Evolutionary conservation across 2,113 vertebrate genomes (phyloP).

Genomic region (Lampris incognitus): DNA sequence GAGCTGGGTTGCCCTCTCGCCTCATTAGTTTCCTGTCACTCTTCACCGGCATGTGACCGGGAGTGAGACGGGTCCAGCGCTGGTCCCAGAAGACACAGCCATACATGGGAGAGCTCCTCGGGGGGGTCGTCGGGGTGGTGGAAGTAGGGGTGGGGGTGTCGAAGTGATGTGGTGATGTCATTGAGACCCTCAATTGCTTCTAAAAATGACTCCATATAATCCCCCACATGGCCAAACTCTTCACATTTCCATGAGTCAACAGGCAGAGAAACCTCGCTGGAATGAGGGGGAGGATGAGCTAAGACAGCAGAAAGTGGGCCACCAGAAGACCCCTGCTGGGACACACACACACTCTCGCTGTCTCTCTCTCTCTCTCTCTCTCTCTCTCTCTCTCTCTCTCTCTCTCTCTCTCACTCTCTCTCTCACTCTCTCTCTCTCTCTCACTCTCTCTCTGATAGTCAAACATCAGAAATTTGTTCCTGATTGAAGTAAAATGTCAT

Average conservation of each 20-base stretch:
- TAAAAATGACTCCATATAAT: slow-evolving; percentile 75
- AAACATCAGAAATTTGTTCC: background rate
- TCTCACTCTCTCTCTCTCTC: background rate
- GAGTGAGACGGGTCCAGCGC: background rate
- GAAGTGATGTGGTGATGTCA: slow-evolving; percentile 51
- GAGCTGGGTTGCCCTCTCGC: background rate
- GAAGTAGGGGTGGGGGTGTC: slow-evolving; percentile 29
- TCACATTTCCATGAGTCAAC: slow-evolving; percentile 76
- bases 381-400: no score
- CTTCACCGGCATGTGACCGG: background rate
- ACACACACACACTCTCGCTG: background rate
- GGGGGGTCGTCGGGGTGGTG: slow-evolving; percentile 33
- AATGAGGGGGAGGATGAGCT: slow-evolving; percentile 46
- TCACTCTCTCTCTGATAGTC: background rate
- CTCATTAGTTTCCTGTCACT: background rate
- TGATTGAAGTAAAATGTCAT: background rate
- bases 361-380: background rate
- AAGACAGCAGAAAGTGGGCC: slow-evolving; percentile 47
- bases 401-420: background rate
- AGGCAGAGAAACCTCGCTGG: slow-evolving; percentile 20
- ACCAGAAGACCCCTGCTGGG: slow-evolving; percentile 42
- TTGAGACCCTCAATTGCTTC: slow-evolving; percentile 45
- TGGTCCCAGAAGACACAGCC: slow-evolving; percentile 14
- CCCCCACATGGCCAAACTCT: slow-evolving; percentile 59
- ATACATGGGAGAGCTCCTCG: slow-evolving; percentile 42